Percentiles rank a stretch among this genome's conserved stretches.
Conservation (phyloP, 2,888 invertebrate species). For the Andrena camellia region DNA sequence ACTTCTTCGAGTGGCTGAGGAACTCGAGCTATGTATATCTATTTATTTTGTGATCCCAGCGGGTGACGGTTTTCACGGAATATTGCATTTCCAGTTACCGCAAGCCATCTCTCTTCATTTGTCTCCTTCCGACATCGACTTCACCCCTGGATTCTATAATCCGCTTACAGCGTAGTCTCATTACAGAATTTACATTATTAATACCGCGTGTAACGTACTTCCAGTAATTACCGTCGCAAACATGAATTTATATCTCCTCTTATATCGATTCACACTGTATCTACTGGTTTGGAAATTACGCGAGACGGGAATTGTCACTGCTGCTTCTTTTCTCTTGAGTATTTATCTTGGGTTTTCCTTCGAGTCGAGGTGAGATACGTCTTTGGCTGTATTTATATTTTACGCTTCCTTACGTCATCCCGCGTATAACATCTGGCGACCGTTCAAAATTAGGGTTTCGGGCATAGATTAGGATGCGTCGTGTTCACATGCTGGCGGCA, state of each 20-base stretch:
- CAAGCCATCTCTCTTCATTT: conserved; percentile 77
- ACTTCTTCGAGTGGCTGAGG: conserved; percentile 54
- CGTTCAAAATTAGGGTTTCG: conserved; percentile 72
- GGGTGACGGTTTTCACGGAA: conserved; percentile 68
- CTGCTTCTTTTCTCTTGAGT: too few relatives aligned
- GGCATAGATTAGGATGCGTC: conserved; percentile 83
- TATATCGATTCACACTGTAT: background rate
- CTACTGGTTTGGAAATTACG: background rate
- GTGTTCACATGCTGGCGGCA: conserved; percentile 81
- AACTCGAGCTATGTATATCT: conserved; percentile 72
- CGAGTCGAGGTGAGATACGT: background rate
- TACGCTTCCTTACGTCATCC: conserved; percentile 24
- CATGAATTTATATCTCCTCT: background rate
- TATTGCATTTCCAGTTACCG: conserved; percentile 76
- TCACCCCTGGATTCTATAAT: conserved; percentile 70
- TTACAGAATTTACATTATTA: conserved; percentile 70
- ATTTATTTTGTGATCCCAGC: conserved; percentile 71
- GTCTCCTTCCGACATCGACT: conserved; percentile 74
- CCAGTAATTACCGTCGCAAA: conserved; percentile 18
- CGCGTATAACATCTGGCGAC: conserved; percentile 59
- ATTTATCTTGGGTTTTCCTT: background rate
- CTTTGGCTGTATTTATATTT: conserved; percentile 34
- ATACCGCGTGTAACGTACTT: conserved; percentile 58
- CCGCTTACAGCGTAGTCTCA: conserved; percentile 69
- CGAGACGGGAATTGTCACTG: background rate